Evolutionary conservation across 2,113 vertebrate species (phyloP).

Genomic region (Sceloporus undulatus): DNA sequence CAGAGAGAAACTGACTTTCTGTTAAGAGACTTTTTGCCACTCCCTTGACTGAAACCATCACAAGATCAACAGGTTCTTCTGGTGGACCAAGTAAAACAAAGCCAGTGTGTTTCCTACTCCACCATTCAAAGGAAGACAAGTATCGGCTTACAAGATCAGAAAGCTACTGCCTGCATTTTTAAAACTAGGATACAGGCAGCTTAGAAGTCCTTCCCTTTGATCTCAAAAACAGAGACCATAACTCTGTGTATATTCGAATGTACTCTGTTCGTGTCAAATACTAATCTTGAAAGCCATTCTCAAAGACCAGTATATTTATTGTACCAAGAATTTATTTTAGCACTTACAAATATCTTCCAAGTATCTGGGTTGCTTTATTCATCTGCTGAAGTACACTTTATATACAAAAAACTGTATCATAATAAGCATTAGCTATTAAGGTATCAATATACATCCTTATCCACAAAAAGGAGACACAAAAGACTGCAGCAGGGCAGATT

Average conservation of each 20-base stretch:
- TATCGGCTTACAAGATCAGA: constrained; percentile 41
- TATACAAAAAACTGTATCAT: too few species aligned
- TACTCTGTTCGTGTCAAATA: not conserved
- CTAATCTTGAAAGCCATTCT: not conserved
- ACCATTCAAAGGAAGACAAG: constrained; percentile 18
- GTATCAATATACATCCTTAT: not conserved
- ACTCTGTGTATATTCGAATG: not conserved
- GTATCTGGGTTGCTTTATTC: not conserved
- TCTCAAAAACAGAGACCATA: not conserved
- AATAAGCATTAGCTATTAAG: not conserved
- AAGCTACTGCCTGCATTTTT: not conserved
- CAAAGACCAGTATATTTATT: not conserved
- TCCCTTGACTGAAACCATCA: constrained; percentile 58
- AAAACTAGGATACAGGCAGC: not conserved
- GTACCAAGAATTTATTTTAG: not conserved
- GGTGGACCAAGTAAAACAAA: constrained; percentile 47
- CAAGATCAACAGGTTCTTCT: constrained; percentile 69
- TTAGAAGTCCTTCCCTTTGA: not conserved
- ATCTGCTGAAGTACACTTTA: not conserved
- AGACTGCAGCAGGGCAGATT: too few species aligned
- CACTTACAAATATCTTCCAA: not conserved
- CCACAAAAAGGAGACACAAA: too few species aligned
- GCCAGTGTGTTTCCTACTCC: constrained; percentile 45
- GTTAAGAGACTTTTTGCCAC: constrained; percentile 43
- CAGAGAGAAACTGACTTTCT: constrained; percentile 13